These are phyloP conservation scores for Lasioglossum villosulum DNA, from an alignment of 2,888 invertebrate genomes.

Conservation along the genomic window DNA sequence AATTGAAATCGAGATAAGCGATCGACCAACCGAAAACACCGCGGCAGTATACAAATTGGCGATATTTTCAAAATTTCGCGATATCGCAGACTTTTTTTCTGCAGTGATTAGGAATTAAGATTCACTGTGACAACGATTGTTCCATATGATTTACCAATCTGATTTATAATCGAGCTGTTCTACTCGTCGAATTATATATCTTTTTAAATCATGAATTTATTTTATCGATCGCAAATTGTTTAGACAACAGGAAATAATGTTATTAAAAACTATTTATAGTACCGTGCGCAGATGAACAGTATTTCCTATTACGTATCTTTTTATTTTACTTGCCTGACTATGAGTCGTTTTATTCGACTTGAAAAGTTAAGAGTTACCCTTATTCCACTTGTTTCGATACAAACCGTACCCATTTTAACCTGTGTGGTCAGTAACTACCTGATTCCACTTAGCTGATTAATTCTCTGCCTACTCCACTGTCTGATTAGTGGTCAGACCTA, in stretches of 20 bases:
- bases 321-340: not conserved
- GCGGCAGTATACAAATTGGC: not conserved
- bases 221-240: too few relatives aligned
- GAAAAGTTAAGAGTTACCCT: not conserved
- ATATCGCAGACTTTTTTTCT: too few relatives aligned
- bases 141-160: too few relatives aligned
- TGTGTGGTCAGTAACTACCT: not conserved
- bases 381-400: not conserved
- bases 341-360: not conserved
- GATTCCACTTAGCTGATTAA: constrained; percentile 3
- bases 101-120: too few relatives aligned
- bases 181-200: not conserved
- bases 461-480: not conserved
- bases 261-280: too few relatives aligned
- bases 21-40: not conserved
- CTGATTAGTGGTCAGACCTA: not conserved
- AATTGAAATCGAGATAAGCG: not conserved
- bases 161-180: not conserved
- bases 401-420: not conserved
- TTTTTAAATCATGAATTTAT: too few relatives aligned
- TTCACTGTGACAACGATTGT: too few relatives aligned
- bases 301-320: too few relatives aligned
- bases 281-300: too few relatives aligned
- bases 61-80: not conserved
- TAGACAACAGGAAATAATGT: too few relatives aligned